phyloP scores from a whole-genome alignment of 2,888 invertebrate genomes.

The Steromphala cineraria region DNA sequence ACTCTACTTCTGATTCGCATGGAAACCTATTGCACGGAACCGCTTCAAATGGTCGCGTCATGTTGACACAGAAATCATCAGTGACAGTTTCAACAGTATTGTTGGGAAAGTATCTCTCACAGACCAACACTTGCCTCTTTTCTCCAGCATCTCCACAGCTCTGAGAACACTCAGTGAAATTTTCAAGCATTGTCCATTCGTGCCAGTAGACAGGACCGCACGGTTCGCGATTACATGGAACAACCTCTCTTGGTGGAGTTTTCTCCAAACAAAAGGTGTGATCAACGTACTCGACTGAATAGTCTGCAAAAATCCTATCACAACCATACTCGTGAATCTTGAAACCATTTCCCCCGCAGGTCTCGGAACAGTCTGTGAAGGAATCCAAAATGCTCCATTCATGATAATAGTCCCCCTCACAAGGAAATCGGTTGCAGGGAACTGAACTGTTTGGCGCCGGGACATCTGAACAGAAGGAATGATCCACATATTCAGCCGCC shows the following conservation, averaged over 20 bases:
- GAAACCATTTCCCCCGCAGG: constrained; percentile 50
- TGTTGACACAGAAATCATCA: constrained; percentile 32
- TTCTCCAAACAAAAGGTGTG: constrained; percentile 32
- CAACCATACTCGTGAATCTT: constrained; percentile 41
- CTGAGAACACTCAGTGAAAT: constrained; percentile 53
- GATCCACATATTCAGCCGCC: constrained; percentile 16
- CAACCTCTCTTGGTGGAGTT: constrained; percentile 31
- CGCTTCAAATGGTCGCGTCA: constrained; percentile 31
- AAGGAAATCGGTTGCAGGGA: constrained; percentile 44
- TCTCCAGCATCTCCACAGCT: constrained; percentile 51
- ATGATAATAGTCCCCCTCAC: not conserved
- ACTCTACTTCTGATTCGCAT: constrained; percentile 17
- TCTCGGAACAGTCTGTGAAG: constrained; percentile 51
- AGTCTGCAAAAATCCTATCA: constrained; percentile 29
- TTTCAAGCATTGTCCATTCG: constrained; percentile 52
- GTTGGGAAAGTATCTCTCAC: constrained; percentile 33
- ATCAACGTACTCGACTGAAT: constrained; percentile 19
- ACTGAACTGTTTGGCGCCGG: constrained; percentile 32
- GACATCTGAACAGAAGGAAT: constrained; percentile 33
- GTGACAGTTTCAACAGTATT: constrained; percentile 19
- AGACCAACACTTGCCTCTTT: constrained; percentile 38
- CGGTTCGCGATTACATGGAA: constrained; percentile 42
- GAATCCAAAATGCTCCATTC: constrained; percentile 51
- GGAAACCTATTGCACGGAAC: constrained; percentile 42
- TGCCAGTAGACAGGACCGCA: constrained; percentile 41